Conservation (phyloP, 1,140 invertebrate genomes). For the Plodia interpunctella region DNA sequence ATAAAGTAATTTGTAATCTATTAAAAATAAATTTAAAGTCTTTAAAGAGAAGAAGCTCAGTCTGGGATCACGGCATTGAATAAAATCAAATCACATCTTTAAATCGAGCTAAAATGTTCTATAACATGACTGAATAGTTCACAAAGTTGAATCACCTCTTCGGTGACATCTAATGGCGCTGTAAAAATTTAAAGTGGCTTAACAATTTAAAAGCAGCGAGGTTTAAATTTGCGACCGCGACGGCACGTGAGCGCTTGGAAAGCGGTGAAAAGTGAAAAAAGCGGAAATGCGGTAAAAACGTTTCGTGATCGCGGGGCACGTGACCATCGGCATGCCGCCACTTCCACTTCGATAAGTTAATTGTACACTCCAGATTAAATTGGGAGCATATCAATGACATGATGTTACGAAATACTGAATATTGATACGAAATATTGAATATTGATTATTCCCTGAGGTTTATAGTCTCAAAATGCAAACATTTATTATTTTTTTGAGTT, state of each 20-base stretch:
- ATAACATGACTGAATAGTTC: background rate
- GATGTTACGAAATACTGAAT: background rate
- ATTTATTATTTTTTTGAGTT: too few relatives aligned
- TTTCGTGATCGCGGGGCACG: conserved; percentile 50
- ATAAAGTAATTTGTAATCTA: too few relatives aligned
- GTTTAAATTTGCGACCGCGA: conserved; percentile 5
- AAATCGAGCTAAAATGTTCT: too few relatives aligned
- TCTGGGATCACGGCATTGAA: too few relatives aligned
- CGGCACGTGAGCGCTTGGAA: conserved; percentile 27
- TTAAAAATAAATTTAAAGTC: too few relatives aligned
- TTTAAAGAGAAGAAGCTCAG: too few relatives aligned
- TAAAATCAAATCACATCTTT: too few relatives aligned
- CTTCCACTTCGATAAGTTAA: background rate
- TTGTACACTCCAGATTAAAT: background rate
- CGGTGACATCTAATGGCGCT: background rate
- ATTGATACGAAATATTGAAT: too few relatives aligned
- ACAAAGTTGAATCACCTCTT: background rate
- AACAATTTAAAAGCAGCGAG: background rate
- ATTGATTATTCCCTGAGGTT: too few relatives aligned
- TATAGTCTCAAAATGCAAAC: too few relatives aligned
- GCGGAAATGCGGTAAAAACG: conserved; percentile 59
- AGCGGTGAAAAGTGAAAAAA: conserved; percentile 15
- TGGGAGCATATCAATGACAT: background rate
- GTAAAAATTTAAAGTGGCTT: conserved; percentile 3
- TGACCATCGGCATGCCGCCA: conserved; percentile 29